phyloP scores from a whole-genome alignment of 2,888 invertebrate genomes.

The Melanargia galathea region DNA sequence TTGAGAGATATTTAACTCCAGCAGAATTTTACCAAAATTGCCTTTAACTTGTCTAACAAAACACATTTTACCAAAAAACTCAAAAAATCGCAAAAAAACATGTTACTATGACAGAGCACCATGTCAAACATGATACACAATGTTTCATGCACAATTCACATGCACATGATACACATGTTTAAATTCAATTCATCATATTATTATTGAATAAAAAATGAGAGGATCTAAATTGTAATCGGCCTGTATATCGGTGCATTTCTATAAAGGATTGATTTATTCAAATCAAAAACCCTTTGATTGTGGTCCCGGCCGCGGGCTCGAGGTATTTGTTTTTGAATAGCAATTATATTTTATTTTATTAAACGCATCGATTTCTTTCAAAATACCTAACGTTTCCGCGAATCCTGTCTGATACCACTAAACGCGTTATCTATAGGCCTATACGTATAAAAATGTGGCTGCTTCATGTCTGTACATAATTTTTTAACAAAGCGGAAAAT shows the following conservation, averaged over 20 bases:
- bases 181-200: no score
- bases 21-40: no score
- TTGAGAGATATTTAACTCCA: no score
- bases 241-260: slow-evolving; percentile 77
- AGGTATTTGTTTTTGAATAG: slow-evolving; percentile 81
- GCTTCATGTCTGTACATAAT: slow-evolving; percentile 8
- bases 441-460: slow-evolving; percentile 29
- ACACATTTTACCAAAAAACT: no score
- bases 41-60: no score
- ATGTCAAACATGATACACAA: no score
- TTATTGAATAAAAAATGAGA: not conserved
- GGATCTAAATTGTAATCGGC: slow-evolving; percentile 34
- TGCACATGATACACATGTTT: no score
- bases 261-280: slow-evolving; percentile 81
- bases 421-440: slow-evolving; percentile 41
- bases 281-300: slow-evolving; percentile 76
- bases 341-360: slow-evolving; percentile 82
- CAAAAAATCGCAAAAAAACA: no score
- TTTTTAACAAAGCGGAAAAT: not conserved
- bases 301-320: slow-evolving; percentile 69
- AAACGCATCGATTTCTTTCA: slow-evolving; percentile 60
- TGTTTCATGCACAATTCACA: no score
- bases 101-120: no score
- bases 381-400: slow-evolving; percentile 72
- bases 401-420: slow-evolving; percentile 66